phyloP scores from a whole-genome alignment of 2,888 invertebrate genomes.

The Coelopa pilipes region DNA sequence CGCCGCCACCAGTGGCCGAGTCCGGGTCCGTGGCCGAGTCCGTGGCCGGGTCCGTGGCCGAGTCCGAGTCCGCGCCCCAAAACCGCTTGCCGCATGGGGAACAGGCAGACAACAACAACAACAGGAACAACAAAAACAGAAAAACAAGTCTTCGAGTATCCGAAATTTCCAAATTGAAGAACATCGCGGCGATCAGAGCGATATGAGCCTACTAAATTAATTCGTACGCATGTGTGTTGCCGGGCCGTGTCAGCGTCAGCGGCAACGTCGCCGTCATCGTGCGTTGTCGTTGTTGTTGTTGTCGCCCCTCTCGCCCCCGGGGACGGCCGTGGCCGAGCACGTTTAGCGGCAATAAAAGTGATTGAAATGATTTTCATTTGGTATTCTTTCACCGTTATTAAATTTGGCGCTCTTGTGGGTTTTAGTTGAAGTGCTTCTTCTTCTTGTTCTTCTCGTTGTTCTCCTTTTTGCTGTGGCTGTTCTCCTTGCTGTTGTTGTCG shows the following conservation, averaged over 20 bases:
- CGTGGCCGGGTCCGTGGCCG: neutral
- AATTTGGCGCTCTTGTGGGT: conserved; percentile 28
- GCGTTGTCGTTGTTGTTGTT: neutral
- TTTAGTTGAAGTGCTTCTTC: neutral
- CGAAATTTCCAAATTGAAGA: conserved; percentile 4
- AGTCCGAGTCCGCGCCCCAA: neutral
- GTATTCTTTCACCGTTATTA: conserved; percentile 37
- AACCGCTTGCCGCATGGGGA: neutral
- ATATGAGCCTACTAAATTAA: conserved; percentile 28
- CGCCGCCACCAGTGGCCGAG: too few relatives aligned
- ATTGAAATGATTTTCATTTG: conserved; percentile 37
- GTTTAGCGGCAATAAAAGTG: conserved; percentile 32
- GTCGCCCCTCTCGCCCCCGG: conserved; percentile 3
- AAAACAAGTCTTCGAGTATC: too few relatives aligned
- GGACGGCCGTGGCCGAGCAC: neutral
- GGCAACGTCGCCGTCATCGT: neutral
- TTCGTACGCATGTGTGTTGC: conserved; percentile 19
- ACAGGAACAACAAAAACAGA: neutral
- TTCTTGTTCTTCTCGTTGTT: neutral
- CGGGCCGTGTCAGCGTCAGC: neutral
- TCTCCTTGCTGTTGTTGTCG: too few relatives aligned
- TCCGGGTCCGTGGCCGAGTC: neutral
- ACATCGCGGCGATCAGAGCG: conserved; percentile 15
- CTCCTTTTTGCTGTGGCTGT: too few relatives aligned
- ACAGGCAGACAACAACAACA: neutral